A percentile compares a stretch with the other conserved stretches of the same genome.
phyloP scores from a whole-genome alignment of 2,888 invertebrate species.

The Alitta virens region DNA sequence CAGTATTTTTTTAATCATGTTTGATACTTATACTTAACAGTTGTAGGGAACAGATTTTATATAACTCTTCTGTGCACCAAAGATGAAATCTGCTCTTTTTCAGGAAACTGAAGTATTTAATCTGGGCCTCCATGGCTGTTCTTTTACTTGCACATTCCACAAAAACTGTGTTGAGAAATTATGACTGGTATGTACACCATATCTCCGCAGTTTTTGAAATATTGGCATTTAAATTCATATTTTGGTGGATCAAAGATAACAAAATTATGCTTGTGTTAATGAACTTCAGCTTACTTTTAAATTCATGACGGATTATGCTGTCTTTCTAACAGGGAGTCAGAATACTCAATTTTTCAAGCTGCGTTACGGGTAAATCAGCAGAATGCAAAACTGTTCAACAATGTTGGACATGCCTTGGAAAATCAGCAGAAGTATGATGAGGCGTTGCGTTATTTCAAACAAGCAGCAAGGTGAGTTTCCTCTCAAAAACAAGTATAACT shows the following conservation, averaged over 20 bases:
- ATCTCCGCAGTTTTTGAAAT: background rate
- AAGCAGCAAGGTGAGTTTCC: constrained; percentile 69
- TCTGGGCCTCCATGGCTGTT: constrained; percentile 65
- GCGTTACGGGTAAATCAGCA: constrained; percentile 78
- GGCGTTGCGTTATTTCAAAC: constrained; percentile 86
- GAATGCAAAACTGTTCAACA: constrained; percentile 95
- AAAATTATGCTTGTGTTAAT: no score
- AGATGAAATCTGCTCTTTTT: background rate
- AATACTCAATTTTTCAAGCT: constrained; percentile 90
- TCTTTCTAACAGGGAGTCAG: constrained; percentile 58
- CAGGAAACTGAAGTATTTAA: constrained; percentile 60
- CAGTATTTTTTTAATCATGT: no score
- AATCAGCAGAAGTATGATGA: constrained; percentile 69
- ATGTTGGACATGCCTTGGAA: constrained; percentile 94
- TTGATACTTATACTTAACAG: no score
- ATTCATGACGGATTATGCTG: no score
- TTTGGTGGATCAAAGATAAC: no score
- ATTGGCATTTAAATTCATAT: background rate
- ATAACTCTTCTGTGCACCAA: no score
- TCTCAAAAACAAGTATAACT: no score
- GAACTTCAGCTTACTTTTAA: no score
- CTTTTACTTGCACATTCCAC: constrained; percentile 76
- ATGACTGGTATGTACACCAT: constrained; percentile 67
- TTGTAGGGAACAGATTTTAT: no score
- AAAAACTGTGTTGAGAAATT: constrained; percentile 84